phyloP scores from a whole-genome alignment of 1,140 invertebrate species.

The Drosophila fuyamai region DNA sequence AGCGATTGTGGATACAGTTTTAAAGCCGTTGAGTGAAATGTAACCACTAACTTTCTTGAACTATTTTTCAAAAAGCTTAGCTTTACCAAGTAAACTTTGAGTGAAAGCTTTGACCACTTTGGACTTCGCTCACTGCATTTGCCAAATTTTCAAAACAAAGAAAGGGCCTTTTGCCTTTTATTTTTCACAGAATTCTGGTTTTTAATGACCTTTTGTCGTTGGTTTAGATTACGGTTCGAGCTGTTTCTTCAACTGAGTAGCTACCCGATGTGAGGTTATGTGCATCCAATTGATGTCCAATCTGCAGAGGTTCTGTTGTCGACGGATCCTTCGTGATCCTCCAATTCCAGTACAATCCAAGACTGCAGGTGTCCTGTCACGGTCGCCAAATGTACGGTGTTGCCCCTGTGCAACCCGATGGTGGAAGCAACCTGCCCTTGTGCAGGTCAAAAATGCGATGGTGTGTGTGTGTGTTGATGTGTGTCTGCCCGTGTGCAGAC shows the following conservation, averaged over 20 bases:
- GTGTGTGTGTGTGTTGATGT: neutral
- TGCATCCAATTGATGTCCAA: neutral
- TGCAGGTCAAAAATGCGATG: too few species aligned
- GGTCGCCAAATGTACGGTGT: neutral
- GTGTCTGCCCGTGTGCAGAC: too few species aligned
- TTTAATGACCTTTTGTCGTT: neutral
- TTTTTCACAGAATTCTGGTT: neutral
- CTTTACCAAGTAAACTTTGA: neutral
- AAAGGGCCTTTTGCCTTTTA: neutral
- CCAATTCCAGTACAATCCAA: neutral
- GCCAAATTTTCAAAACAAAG: neutral
- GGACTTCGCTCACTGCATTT: neutral
- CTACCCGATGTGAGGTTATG: neutral
- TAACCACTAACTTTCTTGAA: neutral
- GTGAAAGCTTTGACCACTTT: constrained; percentile 1
- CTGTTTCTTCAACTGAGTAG: neutral
- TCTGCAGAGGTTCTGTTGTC: neutral
- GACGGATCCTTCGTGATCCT: neutral
- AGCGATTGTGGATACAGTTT: neutral
- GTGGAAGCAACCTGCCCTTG: neutral
- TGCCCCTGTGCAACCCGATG: neutral
- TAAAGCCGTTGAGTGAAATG: neutral
- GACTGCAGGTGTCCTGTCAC: neutral
- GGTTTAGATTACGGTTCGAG: neutral
- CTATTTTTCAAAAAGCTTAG: neutral